Evolutionary conservation across 2,888 invertebrate species (phyloP).

Genomic region (Mechanitis mazaeus): DNA sequence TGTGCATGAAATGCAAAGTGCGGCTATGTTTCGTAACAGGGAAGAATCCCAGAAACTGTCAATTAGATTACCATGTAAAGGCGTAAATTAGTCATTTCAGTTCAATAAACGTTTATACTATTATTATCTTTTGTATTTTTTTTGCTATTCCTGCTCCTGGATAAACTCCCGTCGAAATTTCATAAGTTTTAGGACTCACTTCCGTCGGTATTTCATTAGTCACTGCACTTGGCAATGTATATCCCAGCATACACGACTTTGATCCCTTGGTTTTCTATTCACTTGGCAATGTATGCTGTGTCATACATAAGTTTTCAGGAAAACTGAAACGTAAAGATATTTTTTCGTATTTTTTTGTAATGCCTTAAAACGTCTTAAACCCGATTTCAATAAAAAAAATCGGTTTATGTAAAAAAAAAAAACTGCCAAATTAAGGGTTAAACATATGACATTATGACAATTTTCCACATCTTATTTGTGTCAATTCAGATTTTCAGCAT

Average conservation of each 20-base stretch:
- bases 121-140: conserved; percentile 18
- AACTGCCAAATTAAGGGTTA: conserved; percentile 16
- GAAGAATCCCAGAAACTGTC: conserved; percentile 23
- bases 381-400: conserved; percentile 18
- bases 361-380: conserved; percentile 15
- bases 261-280: conserved; percentile 13
- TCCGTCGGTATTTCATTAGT: conserved; percentile 20
- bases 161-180: conserved; percentile 19
- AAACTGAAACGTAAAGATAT: conserved; percentile 16
- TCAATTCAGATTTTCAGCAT: conserved; percentile 19
- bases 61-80: conserved; percentile 27
- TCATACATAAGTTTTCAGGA: conserved; percentile 18
- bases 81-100: conserved; percentile 21
- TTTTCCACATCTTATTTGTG: conserved; percentile 13
- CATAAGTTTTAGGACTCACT: conserved; percentile 19
- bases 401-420: conserved; percentile 18
- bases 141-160: conserved; percentile 18
- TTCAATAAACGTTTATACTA: conserved; percentile 19
- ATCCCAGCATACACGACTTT: conserved; percentile 15
- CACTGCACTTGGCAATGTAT: conserved; percentile 18
- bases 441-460: conserved; percentile 33
- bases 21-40: conserved; percentile 30
- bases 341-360: conserved; percentile 22
- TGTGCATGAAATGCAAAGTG: conserved; percentile 28
- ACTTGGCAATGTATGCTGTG: conserved; percentile 21